Base-by-base conservation (phyloP, 1,140 invertebrate genomes). In the Calephelis nemesis region DNA sequence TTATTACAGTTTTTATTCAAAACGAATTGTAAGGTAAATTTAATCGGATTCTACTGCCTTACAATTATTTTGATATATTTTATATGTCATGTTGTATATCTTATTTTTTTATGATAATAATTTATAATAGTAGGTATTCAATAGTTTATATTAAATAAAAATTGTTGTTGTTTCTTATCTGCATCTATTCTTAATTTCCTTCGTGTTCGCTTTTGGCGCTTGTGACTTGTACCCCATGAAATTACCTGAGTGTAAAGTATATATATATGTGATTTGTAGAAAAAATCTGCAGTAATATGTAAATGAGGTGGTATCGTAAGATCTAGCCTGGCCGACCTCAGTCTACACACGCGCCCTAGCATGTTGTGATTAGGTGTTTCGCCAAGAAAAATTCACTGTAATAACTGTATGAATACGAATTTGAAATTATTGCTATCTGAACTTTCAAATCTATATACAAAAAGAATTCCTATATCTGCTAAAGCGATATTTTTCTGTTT, bases 251-350 rank as follows among this genome's bases (percentile, higher is more conserved):
- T 74, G 77, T 79, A 80, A 77, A 77, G 78, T 73, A 74, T 78
- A 79, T 78, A 79, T 81, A 81, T 86, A 82, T 82, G 77, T 83
- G 82, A 78, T 80, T 82, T 79, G 77, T 83, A 76, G 81, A 80
- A 85, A 89, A 89, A 90, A 87, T 84, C 78, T 90, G 87, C 87
- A 84, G 84, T 80, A 82, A 83, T 85, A 90, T 90, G 87, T 80
- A 88, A 90, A 90, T 79, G 74, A 79, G 74, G 49, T 52, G 65
- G 39, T 87, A 88, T 88, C 87, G 78, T 15, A 50, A 47, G 69
- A 87, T 85, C 80, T 84, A 77, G 72, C 42, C 65, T 60, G 72
- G 52, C 52, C 15, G 52, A 54, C 42, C 42, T 45, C 42, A 45
- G 42, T 7, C 52, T 54, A 74, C 77, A 81, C 84, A 80, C 82